Conservation (phyloP, 2,888 invertebrate species). For the Volucella inflata region DNA sequence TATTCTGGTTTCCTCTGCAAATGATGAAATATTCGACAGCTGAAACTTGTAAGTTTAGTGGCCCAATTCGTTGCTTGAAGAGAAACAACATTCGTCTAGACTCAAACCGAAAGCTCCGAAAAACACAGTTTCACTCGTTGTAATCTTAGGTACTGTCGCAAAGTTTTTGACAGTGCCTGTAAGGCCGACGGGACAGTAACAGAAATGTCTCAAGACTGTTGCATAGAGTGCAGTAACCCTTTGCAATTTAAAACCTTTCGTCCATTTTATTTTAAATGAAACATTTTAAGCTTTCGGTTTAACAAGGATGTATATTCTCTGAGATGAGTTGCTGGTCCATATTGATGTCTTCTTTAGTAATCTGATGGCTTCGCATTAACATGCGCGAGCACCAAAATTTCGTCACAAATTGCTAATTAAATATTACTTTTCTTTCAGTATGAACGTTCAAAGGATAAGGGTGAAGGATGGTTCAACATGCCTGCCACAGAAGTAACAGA, state of each 20-base stretch:
- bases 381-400: not conserved
- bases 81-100: slow-evolving; percentile 77
- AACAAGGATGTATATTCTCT: slow-evolving; percentile 73
- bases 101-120: slow-evolving; percentile 76
- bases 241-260: slow-evolving; percentile 79
- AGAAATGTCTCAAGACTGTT: slow-evolving; percentile 79
- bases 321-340: slow-evolving; percentile 77
- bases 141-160: slow-evolving; percentile 82
- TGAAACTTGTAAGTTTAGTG: slow-evolving; percentile 79
- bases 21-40: slow-evolving; percentile 84
- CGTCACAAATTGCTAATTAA: not conserved
- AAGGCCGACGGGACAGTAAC: slow-evolving; percentile 83
- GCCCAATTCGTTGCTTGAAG: slow-evolving; percentile 77
- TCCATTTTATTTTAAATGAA: slow-evolving; percentile 61
- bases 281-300: slow-evolving; percentile 37
- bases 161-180: slow-evolving; percentile 80
- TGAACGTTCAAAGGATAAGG: slow-evolving; percentile 92
- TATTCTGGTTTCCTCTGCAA: not conserved
- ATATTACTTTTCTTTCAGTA: slow-evolving; percentile 81
- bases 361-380: slow-evolving; percentile 78
- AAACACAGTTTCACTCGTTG: slow-evolving; percentile 81
- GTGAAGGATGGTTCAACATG: slow-evolving; percentile 94
- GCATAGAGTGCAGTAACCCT: slow-evolving; percentile 72
- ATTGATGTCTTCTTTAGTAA: slow-evolving; percentile 84
- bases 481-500: slow-evolving; percentile 95